These are phyloP conservation scores for Leucopsar rothschildi DNA, from an alignment of 2,113 vertebrate species.

Conservation along the genomic window DNA sequence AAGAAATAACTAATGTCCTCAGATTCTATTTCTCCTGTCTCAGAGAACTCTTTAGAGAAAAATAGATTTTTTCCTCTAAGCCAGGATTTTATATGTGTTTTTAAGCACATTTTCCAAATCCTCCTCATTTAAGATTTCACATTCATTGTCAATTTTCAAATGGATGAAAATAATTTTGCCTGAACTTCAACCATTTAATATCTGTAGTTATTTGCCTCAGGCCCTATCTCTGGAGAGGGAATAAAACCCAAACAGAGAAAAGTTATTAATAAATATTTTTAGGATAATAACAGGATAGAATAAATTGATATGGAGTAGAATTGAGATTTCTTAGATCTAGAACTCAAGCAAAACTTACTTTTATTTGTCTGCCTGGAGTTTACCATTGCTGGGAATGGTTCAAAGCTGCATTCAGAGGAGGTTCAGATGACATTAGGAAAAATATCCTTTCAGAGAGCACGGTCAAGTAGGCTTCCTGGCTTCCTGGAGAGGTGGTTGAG, in stretches of 20 bases:
- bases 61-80: background rate
- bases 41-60: conserved; percentile 31
- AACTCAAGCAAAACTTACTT: background rate
- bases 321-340: background rate
- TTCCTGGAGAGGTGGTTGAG: background rate
- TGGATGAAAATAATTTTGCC: background rate
- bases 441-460: accelerated
- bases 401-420: background rate
- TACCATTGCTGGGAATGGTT: background rate
- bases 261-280: background rate
- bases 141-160: conserved; percentile 8
- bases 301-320: background rate
- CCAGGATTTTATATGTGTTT: background rate
- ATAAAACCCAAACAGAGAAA: background rate
- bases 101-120: background rate
- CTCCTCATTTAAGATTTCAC: background rate
- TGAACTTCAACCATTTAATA: background rate
- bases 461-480: background rate
- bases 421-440: background rate
- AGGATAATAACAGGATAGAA: background rate
- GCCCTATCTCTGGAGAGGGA: background rate
- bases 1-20: conserved; percentile 49
- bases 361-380: background rate
- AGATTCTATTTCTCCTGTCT: background rate
- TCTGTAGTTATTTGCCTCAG: background rate